Evolutionary conservation across 2,888 invertebrate species (phyloP), one percentile per base, ranked within the genome.

Genomic region (Magallana nippona): DNA sequence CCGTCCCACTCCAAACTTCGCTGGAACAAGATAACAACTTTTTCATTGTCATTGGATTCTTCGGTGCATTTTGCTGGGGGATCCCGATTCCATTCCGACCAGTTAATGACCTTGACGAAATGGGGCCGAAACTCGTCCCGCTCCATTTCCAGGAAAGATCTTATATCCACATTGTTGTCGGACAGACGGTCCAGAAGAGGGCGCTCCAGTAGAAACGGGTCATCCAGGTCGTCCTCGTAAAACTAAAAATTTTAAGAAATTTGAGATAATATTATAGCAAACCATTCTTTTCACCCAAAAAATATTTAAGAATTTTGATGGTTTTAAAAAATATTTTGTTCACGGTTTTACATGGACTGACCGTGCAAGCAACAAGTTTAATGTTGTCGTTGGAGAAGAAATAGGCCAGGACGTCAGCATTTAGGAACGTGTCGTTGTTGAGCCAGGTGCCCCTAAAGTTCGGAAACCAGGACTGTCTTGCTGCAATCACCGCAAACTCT

Each of bases 401-500:
- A 19, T 57, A 79, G 0, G 55, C 57, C 19, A 55, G 27, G 8
- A 79, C 79, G 27, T 79, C 79, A 0, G 79, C 79, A 56, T n/a
- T 11, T 10, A 79, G 19, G 27, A 79, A 79, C 11, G 57, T 79
- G 56, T 79, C 56, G 13, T 79, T 57, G 10, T 56, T 22, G 10
- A 79, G 56, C 79, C 79, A 79, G 8, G 79, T 79, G n/a, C 79
- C 79, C 27, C 79, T 56, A 27, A 79, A 79, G 17, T 79, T 79
- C 17, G 57, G 27, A 3, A 79, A 79, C 56, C 57, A 55, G 3
- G 57, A 56, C 11, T 56, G 22, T 13, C 79, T 79, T 22, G 79
- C 79, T 22, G 57, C 79, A 1, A 79, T 17, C 11, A 79, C 22
- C 57, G 55, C 27, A 17, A 79, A 27, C 3, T 22, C 79, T 79